Percentiles rank a stretch among this genome's conserved stretches.
These are phyloP conservation scores for Agrotis segetum DNA, from an alignment of 2,888 invertebrate genomes.

Conservation along the genomic window DNA sequence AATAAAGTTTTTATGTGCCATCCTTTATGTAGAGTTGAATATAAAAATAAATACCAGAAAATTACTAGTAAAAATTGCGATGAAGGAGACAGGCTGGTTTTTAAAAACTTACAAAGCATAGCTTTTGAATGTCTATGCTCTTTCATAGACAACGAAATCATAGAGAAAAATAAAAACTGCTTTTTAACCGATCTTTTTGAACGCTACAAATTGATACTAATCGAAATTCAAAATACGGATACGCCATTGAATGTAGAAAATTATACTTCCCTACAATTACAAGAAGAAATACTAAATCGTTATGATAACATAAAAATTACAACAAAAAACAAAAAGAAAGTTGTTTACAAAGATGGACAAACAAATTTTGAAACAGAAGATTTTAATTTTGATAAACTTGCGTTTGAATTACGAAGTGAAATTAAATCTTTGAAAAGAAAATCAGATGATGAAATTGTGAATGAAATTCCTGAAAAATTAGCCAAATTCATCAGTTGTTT, in stretches of 20 bases:
- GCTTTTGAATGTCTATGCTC: slow-evolving; percentile 28
- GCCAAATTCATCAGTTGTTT: slow-evolving; percentile 14
- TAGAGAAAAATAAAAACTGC: slow-evolving; percentile 27
- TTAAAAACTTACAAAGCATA: slow-evolving; percentile 17
- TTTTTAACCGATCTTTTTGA: slow-evolving; percentile 36
- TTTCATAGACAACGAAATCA: slow-evolving; percentile 38
- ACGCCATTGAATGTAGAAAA: slow-evolving; percentile 16
- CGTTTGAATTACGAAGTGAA: slow-evolving; percentile 35
- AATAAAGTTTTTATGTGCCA: slow-evolving; percentile 1
- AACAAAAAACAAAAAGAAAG: slow-evolving; percentile 31
- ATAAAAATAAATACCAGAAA: slow-evolving; percentile 33
- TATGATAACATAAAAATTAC: slow-evolving; percentile 26
- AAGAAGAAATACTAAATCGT: slow-evolving; percentile 24
- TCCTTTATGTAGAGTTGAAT: slow-evolving; percentile 26
- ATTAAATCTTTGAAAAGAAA: slow-evolving; percentile 29
- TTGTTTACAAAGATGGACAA: slow-evolving; percentile 23
- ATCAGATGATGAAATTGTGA: neutral
- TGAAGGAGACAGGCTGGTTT: slow-evolving; percentile 19
- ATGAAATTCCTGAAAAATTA: slow-evolving; percentile 32
- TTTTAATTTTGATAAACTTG: slow-evolving; percentile 28
- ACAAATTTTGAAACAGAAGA: slow-evolving; percentile 26
- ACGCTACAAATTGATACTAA: slow-evolving; percentile 28
- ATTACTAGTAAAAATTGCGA: slow-evolving; percentile 24
- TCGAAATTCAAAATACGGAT: slow-evolving; percentile 30
- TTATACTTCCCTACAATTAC: neutral